Percentiles rank a stretch among this genome's conserved stretches.
Evolutionary conservation across 2,888 invertebrate genomes (phyloP).

Genomic region (Caenorhabditis doughertyi): DNA sequence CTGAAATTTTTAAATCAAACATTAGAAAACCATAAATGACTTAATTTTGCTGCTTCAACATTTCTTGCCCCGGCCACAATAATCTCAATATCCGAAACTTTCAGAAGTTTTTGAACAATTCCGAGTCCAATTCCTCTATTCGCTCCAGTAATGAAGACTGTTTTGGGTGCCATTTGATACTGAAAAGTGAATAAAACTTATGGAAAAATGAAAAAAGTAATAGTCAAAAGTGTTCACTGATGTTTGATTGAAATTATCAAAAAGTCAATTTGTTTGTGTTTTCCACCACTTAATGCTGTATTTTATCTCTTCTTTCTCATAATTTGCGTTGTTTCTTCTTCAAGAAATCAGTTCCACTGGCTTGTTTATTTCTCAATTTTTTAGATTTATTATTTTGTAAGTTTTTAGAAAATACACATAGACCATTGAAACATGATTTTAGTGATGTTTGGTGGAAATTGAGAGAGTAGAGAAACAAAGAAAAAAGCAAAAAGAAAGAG

Average conservation of each 20-base stretch:
- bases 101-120: conserved; percentile 43
- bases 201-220: background rate
- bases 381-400: too few species aligned
- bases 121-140: conserved; percentile 63
- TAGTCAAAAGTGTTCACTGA: background rate
- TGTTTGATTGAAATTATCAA: background rate
- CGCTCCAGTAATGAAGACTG: conserved; percentile 59
- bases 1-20: conserved; percentile 16
- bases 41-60: conserved; percentile 12
- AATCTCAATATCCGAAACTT: conserved; percentile 30
- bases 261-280: too few species aligned
- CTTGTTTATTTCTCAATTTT: too few species aligned
- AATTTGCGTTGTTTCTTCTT: too few species aligned
- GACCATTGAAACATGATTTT: too few species aligned
- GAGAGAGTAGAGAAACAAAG: background rate
- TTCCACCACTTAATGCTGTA: too few species aligned
- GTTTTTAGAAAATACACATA: too few species aligned
- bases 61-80: conserved; percentile 54
- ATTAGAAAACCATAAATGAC: too few species aligned
- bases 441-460: background rate
- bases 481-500: background rate
- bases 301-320: too few species aligned
- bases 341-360: too few species aligned
- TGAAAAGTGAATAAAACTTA: background rate
- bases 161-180: conserved; percentile 48